These are phyloP conservation scores for Syrphus vitripennis DNA, from an alignment of 2,888 invertebrate species.

Conservation along the genomic window DNA sequence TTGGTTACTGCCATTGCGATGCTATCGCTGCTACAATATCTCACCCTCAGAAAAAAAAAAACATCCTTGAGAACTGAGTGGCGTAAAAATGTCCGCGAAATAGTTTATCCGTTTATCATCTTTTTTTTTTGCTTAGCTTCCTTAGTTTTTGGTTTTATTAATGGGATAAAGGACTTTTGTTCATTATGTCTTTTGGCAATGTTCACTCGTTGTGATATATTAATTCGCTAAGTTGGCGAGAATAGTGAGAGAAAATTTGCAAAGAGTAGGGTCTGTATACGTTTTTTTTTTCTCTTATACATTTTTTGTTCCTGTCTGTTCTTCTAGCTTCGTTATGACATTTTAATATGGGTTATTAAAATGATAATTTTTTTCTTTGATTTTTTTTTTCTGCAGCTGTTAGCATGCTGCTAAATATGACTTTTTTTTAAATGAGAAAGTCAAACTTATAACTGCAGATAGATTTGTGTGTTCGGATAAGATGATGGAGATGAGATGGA, in stretches of 20 bases:
- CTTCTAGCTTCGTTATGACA: constrained; percentile 32
- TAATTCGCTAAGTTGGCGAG: constrained; percentile 61
- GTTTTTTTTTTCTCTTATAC: not conserved
- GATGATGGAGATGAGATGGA: not conserved
- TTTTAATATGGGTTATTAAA: constrained; percentile 58
- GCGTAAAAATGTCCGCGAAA: constrained; percentile 61
- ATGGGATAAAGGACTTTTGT: not conserved
- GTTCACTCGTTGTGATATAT: constrained; percentile 50
- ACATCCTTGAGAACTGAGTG: constrained; percentile 53
- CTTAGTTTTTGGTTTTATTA: not conserved
- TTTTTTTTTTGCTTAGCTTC: not conserved
- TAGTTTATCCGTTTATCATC: constrained; percentile 42
- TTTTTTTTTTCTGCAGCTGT: not conserved
- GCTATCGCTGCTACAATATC: constrained; percentile 25
- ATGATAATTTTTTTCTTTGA: constrained; percentile 48
- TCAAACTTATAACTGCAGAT: not conserved
- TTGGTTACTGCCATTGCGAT: constrained; percentile 23
- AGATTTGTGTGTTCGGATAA: not conserved
- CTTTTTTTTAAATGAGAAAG: constrained; percentile 13
- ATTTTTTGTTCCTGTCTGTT: not conserved
- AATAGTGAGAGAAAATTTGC: constrained; percentile 27
- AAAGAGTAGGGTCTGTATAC: not conserved
- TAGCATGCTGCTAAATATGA: not conserved
- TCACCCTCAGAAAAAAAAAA: not conserved
- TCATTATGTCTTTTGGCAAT: constrained; percentile 28